Evolutionary conservation across 2,888 invertebrate genomes (phyloP).

Genomic region (Agrotis clavis): DNA sequence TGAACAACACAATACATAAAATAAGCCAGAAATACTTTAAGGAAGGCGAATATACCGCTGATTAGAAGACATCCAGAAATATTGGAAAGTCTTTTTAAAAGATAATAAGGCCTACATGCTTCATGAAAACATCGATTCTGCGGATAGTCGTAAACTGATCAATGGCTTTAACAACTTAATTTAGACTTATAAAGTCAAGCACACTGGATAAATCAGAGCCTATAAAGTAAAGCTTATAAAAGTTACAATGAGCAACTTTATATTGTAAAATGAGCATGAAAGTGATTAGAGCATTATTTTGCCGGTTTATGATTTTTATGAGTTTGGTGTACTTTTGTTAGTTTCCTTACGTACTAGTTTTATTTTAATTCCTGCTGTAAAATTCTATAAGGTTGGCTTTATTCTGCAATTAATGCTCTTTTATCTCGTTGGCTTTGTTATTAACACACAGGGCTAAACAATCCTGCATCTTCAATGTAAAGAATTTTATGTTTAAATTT

Average conservation of each 20-base stretch:
- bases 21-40: background rate
- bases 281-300: conserved; percentile 29
- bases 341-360: background rate
- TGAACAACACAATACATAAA: background rate
- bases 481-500: background rate
- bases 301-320: conserved; percentile 34
- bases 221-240: conserved; percentile 53
- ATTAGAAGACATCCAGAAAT: background rate
- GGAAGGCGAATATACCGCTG: background rate
- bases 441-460: background rate
- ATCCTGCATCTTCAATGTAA: background rate
- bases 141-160: conserved; percentile 47
- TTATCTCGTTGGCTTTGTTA: background rate
- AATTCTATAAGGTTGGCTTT: conserved; percentile 6
- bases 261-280: conserved; percentile 45
- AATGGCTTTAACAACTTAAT: conserved; percentile 57
- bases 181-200: conserved; percentile 26
- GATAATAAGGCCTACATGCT: conserved; percentile 14
- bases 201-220: conserved; percentile 34
- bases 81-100: background rate
- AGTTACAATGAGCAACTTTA: conserved; percentile 46
- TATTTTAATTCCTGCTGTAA: background rate
- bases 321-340: background rate
- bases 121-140: conserved; percentile 23
- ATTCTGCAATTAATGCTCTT: conserved; percentile 11